Conservation (phyloP, 2,888 invertebrate species). For the Amblyteles armatorius region DNA sequence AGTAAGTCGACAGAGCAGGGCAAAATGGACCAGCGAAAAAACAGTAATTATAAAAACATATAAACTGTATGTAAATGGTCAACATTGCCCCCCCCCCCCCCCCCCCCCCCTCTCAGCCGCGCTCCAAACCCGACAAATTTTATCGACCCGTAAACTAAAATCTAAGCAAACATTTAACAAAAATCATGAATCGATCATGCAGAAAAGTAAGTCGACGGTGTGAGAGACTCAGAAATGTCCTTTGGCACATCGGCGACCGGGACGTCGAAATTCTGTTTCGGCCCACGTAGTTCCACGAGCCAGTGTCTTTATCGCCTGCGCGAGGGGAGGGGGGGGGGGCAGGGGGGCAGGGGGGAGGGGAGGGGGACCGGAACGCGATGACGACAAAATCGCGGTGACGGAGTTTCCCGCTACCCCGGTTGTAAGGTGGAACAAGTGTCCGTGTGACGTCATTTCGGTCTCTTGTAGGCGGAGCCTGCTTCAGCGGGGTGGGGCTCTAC, state of each 20-base stretch:
- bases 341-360: background rate
- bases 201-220: background rate
- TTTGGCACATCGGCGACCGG: background rate
- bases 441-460: constrained; percentile 81
- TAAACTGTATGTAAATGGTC: too few species aligned
- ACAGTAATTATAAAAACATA: too few species aligned
- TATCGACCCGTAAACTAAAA: too few species aligned
- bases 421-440: constrained; percentile 84
- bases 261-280: background rate
- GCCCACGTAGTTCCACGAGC: constrained; percentile 31
- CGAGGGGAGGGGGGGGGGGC: background rate
- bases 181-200: background rate
- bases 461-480: constrained; percentile 82
- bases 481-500: constrained; percentile 78
- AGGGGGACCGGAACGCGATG: constrained; percentile 32
- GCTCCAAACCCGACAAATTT: too few species aligned
- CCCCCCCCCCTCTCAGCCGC: too few species aligned
- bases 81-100: too few species aligned
- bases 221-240: background rate
- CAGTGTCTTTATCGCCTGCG: constrained; percentile 50
- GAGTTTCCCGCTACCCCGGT: constrained; percentile 67
- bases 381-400: constrained; percentile 47
- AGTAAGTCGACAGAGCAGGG: too few species aligned
- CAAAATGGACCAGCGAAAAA: too few species aligned
- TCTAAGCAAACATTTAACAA: background rate